Percentiles rank a stretch among this genome's conserved stretches.
phyloP scores from a whole-genome alignment of 2,797 vertebrate genomes.

The Scleropages formosus region DNA sequence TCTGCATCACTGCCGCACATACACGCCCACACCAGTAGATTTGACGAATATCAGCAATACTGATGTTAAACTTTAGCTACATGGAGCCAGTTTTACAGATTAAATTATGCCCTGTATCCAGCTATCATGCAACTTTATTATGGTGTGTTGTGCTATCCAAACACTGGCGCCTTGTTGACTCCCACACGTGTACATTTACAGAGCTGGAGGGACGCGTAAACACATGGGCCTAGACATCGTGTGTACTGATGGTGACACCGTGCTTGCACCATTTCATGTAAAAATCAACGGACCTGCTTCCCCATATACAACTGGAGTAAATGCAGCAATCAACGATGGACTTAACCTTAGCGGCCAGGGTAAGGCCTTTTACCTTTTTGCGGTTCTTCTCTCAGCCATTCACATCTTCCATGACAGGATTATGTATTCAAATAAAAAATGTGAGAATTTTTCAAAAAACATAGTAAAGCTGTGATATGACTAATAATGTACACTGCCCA shows the following conservation, averaged over 20 bases:
- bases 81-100: too few relatives aligned
- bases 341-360: constrained; percentile 53
- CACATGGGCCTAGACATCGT: constrained; percentile 65
- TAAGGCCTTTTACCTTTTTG: constrained; percentile 28
- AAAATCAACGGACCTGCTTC: constrained; percentile 41
- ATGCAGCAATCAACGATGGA: constrained; percentile 59
- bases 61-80: too few relatives aligned
- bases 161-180: neutral
- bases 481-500: too few relatives aligned
- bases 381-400: too few relatives aligned
- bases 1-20: too few relatives aligned
- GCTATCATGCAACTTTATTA: neutral
- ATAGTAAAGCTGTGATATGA: too few relatives aligned
- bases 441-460: too few relatives aligned
- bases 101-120: too few relatives aligned
- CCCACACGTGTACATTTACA: neutral
- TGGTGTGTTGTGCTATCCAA: neutral
- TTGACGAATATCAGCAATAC: too few relatives aligned
- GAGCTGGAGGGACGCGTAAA: rapidly evolving
- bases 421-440: too few relatives aligned
- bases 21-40: too few relatives aligned
- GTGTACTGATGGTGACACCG: constrained; percentile 49
- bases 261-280: constrained; percentile 65
- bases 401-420: too few relatives aligned
- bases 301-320: constrained; percentile 46